phyloP scores from a whole-genome alignment of 2,797 vertebrate genomes.

The Lophotriccus pileatus region DNA sequence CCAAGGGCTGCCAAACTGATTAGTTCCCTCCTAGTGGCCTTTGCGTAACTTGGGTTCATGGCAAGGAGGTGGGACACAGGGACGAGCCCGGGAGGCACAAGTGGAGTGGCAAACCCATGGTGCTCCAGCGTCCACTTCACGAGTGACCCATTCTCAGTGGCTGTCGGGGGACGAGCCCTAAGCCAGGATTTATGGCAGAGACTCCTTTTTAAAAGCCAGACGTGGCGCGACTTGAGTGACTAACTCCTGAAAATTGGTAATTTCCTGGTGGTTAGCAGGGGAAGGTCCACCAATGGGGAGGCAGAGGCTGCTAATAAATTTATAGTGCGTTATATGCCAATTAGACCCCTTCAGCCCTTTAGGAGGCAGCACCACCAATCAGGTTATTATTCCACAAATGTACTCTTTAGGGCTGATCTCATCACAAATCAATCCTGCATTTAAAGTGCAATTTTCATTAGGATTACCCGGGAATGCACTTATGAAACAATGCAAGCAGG shows the following conservation, averaged over 20 bases:
- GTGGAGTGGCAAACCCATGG: not conserved
- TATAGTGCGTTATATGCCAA: conserved; percentile 76
- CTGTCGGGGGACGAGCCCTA: not conserved
- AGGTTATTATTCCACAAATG: conserved; percentile 30
- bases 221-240: conserved; percentile 64
- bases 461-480: not conserved
- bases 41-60: not conserved
- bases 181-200: conserved; percentile 38
- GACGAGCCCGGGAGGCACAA: not conserved
- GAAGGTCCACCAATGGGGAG: conserved; percentile 58
- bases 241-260: conserved; percentile 76
- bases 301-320: conserved; percentile 70
- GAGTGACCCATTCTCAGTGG: not conserved
- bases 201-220: conserved; percentile 35
- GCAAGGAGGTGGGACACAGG: not conserved
- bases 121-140: not conserved
- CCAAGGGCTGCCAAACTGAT: not conserved
- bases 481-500: not conserved
- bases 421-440: conserved; percentile 44
- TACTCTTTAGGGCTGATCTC: conserved; percentile 42
- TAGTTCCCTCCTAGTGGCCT: not conserved
- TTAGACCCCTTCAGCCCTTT: conserved; percentile 61
- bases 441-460: conserved; percentile 54
- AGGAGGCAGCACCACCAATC: conserved; percentile 48
- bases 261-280: conserved; percentile 73